A percentile compares a stretch with the other conserved stretches of the same genome.
These are phyloP conservation scores for Dryobotodes eremita DNA, from an alignment of 2,888 invertebrate genomes.

Conservation along the genomic window DNA sequence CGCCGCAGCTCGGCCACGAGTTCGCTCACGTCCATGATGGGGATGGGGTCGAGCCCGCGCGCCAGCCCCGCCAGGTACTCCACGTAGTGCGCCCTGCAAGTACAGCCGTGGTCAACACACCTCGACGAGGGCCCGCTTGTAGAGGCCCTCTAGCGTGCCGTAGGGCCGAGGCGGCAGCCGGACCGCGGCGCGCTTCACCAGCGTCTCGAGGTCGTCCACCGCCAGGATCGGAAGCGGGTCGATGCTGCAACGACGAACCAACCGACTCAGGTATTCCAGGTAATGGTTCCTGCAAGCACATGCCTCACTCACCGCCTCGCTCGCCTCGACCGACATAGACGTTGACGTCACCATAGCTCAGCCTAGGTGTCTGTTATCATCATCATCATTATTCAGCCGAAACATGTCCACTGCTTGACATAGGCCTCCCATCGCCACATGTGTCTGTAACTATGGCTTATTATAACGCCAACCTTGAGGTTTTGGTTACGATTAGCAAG, in stretches of 20 bases:
- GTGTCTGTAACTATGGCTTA: background rate
- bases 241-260: constrained; percentile 93
- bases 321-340: constrained; percentile 54
- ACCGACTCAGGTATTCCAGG: constrained; percentile 96
- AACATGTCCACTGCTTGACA: constrained; percentile 22
- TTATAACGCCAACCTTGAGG: background rate
- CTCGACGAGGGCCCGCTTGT: constrained; percentile 92
- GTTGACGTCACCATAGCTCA: constrained; percentile 12
- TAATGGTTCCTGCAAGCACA: constrained; percentile 95
- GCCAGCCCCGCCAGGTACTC: constrained; percentile 98
- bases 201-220: constrained; percentile 95
- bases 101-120: constrained; percentile 84
- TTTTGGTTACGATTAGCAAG: background rate
- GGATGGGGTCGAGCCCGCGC: constrained; percentile 96
- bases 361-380: background rate
- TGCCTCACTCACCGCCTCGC: constrained; percentile 80
- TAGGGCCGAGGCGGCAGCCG: constrained; percentile 94
- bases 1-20: constrained; percentile 96
- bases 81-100: constrained; percentile 97
- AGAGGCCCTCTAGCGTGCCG: constrained; percentile 93
- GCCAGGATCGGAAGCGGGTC: constrained; percentile 95
- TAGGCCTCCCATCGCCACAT: constrained; percentile 8
- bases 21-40: constrained; percentile 96
- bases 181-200: constrained; percentile 94
- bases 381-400: background rate